Percentiles rank a stretch among this genome's conserved stretches.
phyloP scores from a whole-genome alignment of 2,113 vertebrate species.

The Callipepla californica region DNA sequence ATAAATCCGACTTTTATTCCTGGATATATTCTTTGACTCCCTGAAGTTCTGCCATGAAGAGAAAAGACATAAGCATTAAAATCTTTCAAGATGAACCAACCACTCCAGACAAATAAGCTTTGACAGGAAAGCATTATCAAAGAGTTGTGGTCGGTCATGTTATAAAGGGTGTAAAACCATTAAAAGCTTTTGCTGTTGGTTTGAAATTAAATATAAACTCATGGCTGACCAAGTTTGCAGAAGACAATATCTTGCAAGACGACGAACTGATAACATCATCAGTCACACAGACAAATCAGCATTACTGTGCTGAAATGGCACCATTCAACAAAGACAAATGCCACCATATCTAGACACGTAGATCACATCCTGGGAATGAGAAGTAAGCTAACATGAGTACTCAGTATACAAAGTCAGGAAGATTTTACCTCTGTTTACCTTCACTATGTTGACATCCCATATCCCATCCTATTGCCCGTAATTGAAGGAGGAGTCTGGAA shows the following conservation, averaged over 20 bases:
- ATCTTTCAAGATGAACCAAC: background rate
- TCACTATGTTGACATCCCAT: background rate
- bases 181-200: background rate
- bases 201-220: conserved; percentile 24
- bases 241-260: background rate
- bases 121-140: background rate
- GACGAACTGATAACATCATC: background rate
- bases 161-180: background rate
- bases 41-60: background rate
- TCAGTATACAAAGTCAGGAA: background rate
- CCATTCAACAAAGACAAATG: background rate
- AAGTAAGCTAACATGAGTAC: background rate
- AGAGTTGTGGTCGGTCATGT: background rate
- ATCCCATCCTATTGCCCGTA: rapidly evolving
- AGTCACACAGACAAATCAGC: background rate
- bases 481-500: background rate
- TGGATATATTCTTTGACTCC: background rate
- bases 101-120: background rate
- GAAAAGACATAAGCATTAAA: background rate
- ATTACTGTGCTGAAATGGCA: background rate
- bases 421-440: background rate
- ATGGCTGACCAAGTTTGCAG: background rate
- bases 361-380: background rate
- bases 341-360: rapidly evolving
- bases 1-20: background rate